Evolutionary conservation across 2,113 vertebrate species (phyloP), one percentile per base, ranked within the genome.

Genomic region (Callocephalon fimbriatum): DNA sequence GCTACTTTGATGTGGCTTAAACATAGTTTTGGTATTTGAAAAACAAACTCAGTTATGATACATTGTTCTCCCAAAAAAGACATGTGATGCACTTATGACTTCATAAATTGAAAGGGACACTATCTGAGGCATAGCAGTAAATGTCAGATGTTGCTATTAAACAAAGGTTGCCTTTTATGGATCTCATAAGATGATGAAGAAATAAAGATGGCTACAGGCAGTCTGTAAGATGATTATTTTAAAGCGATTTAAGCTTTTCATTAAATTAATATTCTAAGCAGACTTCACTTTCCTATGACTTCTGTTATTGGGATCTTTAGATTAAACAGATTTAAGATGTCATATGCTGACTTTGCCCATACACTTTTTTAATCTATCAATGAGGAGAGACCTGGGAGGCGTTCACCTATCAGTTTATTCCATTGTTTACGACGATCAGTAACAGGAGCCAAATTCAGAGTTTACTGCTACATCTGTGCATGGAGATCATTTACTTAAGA

Each of bases 111-210:
- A 89, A 95, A 86, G 80, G 83, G 68, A 92, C 94, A 82, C 26
- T 93, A 19, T 95, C 72, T 95, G 65, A 94, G 95, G 47, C 83
- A 88, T 14, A 85, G 71, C 73, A 95, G 77, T 97, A 98, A 97
- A 98, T 94, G 96, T 96, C 94, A 96, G 96, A 89, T 95, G 31
- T 90, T 97, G 88, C 93, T 96, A 76, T 98, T 97, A 98, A 98
- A 98, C 88, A 96, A 95, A 98, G 90, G 45, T 80, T 98, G 87
- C 87, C 66, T 92, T 97, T 98, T 98, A 97, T 96, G 86, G 59
- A 40, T 80, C 93, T 96, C 63, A 70, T 78, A 96, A 93, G 40
- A 81, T 87, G 50, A 74, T 81, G 75, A 68, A 82, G 42, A 70
- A 59, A 54, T 61, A 73, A 67, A 67, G 37, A 68, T 22, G 2